Evolutionary conservation across 2,113 vertebrate genomes (phyloP).

Genomic region (Corynorhinus townsendii): DNA sequence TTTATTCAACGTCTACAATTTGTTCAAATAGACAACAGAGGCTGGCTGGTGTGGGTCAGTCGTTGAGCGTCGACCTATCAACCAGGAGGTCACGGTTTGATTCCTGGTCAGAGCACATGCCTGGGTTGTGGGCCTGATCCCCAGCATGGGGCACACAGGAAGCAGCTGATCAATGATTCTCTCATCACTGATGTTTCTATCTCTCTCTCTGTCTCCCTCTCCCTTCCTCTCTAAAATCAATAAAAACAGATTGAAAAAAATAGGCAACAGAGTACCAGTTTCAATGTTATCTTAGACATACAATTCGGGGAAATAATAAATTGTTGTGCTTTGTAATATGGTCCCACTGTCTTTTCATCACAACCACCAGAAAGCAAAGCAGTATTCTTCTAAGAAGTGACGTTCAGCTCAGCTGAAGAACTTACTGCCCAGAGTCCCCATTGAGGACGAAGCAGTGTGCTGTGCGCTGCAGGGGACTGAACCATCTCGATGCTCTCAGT

Average conservation of each 20-base stretch:
- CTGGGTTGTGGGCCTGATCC: no score
- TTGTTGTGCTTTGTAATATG: not conserved
- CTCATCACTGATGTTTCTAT: no score
- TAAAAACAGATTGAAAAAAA: not conserved
- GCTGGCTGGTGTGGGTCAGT: no score
- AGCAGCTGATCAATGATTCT: no score
- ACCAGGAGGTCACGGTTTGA: no score
- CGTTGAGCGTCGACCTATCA: no score
- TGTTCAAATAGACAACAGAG: not conserved
- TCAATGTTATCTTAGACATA: not conserved
- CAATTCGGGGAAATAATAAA: not conserved
- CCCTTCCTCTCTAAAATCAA: no score
- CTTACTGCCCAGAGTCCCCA: not conserved
- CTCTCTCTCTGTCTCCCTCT: no score
- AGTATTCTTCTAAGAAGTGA: not conserved
- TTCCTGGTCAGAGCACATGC: no score
- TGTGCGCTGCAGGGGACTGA: not conserved
- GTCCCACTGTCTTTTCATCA: conserved; percentile 19
- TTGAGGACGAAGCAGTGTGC: not conserved
- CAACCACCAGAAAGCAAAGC: not conserved
- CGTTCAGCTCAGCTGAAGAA: not conserved
- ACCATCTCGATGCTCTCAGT: not conserved
- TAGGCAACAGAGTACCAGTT: not conserved
- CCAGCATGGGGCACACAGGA: no score
- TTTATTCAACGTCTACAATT: not conserved